Percentiles rank a stretch among this genome's conserved stretches.
Conservation (phyloP, 2,113 vertebrate species). For the Cyanoramphus novaezelandiae region DNA sequence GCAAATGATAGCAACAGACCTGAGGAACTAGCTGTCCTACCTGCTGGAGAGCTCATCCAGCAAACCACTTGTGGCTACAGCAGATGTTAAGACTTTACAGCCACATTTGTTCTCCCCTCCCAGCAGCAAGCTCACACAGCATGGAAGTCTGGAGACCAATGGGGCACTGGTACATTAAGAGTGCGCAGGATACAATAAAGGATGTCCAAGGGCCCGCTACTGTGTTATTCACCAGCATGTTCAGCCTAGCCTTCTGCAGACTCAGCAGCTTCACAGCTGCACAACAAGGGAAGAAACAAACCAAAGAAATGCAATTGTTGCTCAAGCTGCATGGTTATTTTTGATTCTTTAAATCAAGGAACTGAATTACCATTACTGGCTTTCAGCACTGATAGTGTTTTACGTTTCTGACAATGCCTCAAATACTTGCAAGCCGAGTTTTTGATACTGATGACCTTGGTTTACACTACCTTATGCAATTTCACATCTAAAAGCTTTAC, state of each 20-base stretch:
- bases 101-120: background rate
- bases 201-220: background rate
- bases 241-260: background rate
- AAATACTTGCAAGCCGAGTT: background rate
- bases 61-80: background rate
- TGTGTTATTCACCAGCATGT: background rate
- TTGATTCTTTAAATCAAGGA: background rate
- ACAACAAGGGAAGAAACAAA: background rate
- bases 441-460: fast-evolving
- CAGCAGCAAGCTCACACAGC: background rate
- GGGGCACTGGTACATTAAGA: background rate
- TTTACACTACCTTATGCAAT: background rate
- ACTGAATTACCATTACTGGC: background rate
- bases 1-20: background rate
- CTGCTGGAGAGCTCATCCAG: constrained; percentile 34
- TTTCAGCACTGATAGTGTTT: background rate
- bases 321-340: background rate
- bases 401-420: background rate
- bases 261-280: background rate
- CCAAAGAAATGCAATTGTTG: background rate
- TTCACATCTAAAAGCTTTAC: background rate
- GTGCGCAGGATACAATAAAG: background rate
- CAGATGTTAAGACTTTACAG: constrained; percentile 26
- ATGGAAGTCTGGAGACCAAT: background rate
- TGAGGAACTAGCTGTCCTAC: background rate